Evolutionary conservation across 2,888 invertebrate species (phyloP), one percentile per base, ranked within the genome.

Genomic region (Drosophila cracens): DNA sequence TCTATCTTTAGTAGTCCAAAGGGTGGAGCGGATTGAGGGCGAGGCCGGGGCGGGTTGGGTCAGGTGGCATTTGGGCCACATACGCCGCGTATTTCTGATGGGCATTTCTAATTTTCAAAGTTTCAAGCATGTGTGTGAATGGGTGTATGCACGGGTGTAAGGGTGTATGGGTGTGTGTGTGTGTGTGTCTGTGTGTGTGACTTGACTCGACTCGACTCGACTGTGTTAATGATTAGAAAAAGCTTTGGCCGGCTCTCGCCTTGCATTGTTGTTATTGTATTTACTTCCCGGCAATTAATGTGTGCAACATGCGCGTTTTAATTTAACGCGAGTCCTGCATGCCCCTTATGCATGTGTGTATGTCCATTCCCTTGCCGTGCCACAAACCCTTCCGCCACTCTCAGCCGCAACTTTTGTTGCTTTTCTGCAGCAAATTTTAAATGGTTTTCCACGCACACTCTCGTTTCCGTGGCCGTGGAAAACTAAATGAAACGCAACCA

Each of bases 221-320:
- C 89, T 84, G 85, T 91, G 91, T 90, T 91, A 92, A 92, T 92
- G 91, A 92, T 91, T 91, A 91, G 89, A 91, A 88, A 89, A 88
- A 75, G 79, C 83, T 86, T 81, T 86, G 79, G 70, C 63, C 66
- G 49, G 58, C 71, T 29, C 43, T 64, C 54, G 66, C 48, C 60
- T 46, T 34, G 67, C 65, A 63, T 69, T 76, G 73, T 70, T 81
- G 65, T 64, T 81, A 38, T 65, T 46, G 33, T 82, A 80, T 83
- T 84, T 69, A 84, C 83, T 87, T 83, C 76, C 88, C 81, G 83
- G 80, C 89, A 90, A 91, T 91, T 90, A 91, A 87, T 89, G 87
- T 87, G 85, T 84, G 89, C 91, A 89, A 89, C 90, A 89, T 83
- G 87, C 89, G 85, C 82, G 85, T 77, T 87, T 87, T 78, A 84